phyloP scores from a whole-genome alignment of 1,140 invertebrate genomes.

The Dryas iulia region DNA sequence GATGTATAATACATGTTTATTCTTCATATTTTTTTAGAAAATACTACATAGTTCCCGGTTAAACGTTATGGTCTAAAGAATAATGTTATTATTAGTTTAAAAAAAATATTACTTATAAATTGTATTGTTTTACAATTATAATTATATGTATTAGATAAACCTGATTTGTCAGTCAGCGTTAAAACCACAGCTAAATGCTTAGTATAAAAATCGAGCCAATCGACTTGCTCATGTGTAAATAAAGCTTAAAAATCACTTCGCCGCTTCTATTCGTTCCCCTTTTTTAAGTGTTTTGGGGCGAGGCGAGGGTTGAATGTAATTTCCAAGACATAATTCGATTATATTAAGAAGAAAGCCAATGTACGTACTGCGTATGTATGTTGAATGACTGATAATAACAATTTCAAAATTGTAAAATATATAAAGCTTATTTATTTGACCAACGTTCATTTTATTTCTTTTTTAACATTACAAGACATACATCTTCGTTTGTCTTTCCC shows the following conservation, averaged over 20 bases:
- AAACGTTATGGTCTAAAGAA: no score
- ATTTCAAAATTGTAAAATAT: neutral
- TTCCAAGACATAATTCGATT: conserved; percentile 27
- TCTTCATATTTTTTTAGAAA: no score
- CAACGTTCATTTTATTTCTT: no score
- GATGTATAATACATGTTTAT: no score
- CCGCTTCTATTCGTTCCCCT: conserved; percentile 35
- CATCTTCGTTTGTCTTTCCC: no score
- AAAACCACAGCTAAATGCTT: conserved; percentile 13
- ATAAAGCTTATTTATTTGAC: neutral
- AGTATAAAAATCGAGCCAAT: conserved; percentile 36
- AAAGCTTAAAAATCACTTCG: conserved; percentile 63
- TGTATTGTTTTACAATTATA: no score
- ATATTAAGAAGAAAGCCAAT: neutral
- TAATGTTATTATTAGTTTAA: no score
- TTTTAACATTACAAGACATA: no score
- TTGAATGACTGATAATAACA: neutral
- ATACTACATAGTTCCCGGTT: no score
- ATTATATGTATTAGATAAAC: no score
- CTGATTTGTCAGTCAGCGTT: neutral
- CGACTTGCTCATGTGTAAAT: conserved; percentile 51
- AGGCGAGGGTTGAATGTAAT: conserved; percentile 37
- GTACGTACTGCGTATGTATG: neutral
- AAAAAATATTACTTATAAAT: neutral
- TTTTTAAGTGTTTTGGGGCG: conserved; percentile 42